These are phyloP conservation scores for Phalacrocorax pelagicus DNA, from an alignment of 2,113 vertebrate species.

Conservation along the genomic window DNA sequence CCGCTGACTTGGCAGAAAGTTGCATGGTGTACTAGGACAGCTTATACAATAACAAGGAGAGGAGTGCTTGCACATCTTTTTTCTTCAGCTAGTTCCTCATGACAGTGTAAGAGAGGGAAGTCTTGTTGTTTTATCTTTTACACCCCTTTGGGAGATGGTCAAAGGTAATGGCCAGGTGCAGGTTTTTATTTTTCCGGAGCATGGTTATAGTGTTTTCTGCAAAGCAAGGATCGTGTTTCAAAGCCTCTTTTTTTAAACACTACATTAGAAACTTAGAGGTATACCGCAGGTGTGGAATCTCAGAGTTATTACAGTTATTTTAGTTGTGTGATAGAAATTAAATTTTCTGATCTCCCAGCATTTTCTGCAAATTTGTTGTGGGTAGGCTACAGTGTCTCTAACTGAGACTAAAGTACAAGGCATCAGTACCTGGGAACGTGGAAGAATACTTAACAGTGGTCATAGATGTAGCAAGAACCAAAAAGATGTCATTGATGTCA, in stretches of 20 bases:
- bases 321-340: background rate
- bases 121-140: background rate
- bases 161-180: background rate
- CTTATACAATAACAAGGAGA: background rate
- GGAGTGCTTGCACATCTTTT: background rate
- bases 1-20: background rate
- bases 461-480: background rate
- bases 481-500: background rate
- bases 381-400: background rate
- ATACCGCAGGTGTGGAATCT: background rate
- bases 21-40: accelerated
- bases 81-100: background rate
- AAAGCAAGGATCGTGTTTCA: background rate
- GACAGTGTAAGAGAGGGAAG: background rate
- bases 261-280: background rate
- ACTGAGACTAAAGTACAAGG: background rate
- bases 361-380: background rate
- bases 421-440: background rate
- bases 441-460: background rate
- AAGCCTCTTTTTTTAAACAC: background rate
- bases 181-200: background rate
- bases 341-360: background rate
- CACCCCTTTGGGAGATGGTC: background rate
- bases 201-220: background rate
- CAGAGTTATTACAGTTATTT: background rate